Conservation (phyloP, 2,888 invertebrate species). For the Lithophane semibrunnea region DNA sequence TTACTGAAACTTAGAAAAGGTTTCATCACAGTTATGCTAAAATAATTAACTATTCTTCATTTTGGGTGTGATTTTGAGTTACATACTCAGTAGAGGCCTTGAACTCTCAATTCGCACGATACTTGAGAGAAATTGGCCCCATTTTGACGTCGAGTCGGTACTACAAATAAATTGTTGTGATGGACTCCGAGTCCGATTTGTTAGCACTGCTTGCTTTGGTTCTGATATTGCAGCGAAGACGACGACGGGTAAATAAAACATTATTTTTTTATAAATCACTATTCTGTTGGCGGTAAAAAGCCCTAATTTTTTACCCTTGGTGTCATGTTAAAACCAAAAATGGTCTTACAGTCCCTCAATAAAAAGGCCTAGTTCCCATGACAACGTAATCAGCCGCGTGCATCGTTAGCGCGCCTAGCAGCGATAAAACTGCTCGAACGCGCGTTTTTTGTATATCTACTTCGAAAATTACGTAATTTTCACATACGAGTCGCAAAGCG, state of each 20-base stretch:
- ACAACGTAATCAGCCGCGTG: background rate
- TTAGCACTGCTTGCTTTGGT: constrained; percentile 3
- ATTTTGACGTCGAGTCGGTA: background rate
- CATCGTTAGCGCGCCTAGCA: background rate
- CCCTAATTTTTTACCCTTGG: no score
- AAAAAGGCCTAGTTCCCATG: background rate
- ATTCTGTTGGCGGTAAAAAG: background rate
- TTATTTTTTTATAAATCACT: no score
- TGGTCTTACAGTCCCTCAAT: background rate
- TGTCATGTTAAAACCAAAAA: background rate
- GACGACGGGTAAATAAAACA: background rate
- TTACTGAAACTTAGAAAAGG: background rate
- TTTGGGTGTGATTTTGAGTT: background rate
- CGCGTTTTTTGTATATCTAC: background rate
- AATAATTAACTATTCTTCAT: background rate
- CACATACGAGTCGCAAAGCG: background rate
- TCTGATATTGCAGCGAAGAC: background rate
- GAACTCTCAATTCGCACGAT: background rate
- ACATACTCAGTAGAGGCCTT: background rate
- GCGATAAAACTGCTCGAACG: no score
- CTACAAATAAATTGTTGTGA: background rate
- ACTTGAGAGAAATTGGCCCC: background rate
- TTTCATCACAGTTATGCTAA: background rate
- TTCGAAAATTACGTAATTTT: background rate
- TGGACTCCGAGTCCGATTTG: constrained; percentile 14